Base-by-base conservation (phyloP, 2,797 vertebrate species). In the Sardinella longiceps region DNA sequence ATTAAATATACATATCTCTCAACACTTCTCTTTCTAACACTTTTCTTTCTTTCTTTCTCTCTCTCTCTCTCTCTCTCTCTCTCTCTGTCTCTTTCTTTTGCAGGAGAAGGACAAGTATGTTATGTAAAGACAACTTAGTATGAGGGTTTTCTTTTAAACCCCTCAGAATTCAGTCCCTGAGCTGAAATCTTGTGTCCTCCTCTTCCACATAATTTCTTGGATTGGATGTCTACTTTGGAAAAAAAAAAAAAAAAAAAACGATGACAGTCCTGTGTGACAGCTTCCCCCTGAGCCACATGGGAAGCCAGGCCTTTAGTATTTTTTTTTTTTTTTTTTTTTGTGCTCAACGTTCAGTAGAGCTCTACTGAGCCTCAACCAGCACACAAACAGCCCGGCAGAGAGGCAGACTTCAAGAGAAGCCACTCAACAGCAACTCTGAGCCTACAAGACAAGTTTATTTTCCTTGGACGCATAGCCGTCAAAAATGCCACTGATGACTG, bases 291-390 rank as follows among this genome's bases (percentile, higher is more conserved):
- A 91, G 91, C 90, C 90, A 91, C 91, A 89, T 90, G 91, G 91
- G 89, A 93, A 92, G 56, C 85, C 89, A n/a, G n/a, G n/a, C n/a
- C n/a, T n/a, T n/a, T n/a, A n/a, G n/a, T n/a, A n/a, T n/a, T n/a
- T n/a, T n/a, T n/a, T n/a, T n/a, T n/a, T n/a, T n/a, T n/a, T n/a
- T n/a, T n/a, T 7, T 58, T 86, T 84, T 94, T 63, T 25, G 11
- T 50, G 90, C 94, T 94, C 92, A 89, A 89, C 86, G 90, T 91
- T 88, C 90, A 92, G n/a, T n/a, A n/a, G n/a, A n/a, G 88, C 84
- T 88, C 86, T 91, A 88, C 74, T 18, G 30, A 37, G 14, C 66
- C 66, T 37, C 66, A 3, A 25, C 60, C n/a, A 43, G 43, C 87
- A 43, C 70, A 88, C 87, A 89, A 84, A 88, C 90, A 88, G 90